Percentiles rank a stretch among this genome's conserved stretches.
These are phyloP conservation scores for Ophiothrix spiculata DNA, from an alignment of 35 echinoderm and acorn worm genomes.

Conservation along the genomic window DNA sequence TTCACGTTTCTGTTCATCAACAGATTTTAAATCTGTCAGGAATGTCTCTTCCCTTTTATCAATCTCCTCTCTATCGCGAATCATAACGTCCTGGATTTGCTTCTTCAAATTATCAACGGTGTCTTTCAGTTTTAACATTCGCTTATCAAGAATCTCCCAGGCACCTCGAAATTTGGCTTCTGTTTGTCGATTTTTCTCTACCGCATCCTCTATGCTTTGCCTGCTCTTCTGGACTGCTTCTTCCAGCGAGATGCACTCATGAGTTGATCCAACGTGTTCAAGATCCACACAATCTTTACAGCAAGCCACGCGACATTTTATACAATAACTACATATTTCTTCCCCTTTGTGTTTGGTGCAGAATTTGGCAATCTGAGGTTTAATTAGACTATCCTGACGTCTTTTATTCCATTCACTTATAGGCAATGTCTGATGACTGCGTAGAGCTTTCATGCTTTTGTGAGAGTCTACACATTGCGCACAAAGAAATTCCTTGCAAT, in stretches of 20 bases:
- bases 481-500: conserved; percentile 82
- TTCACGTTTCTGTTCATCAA: conserved; percentile 44
- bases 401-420: conserved; percentile 50
- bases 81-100: conserved; percentile 65
- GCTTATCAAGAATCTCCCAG: conserved; percentile 71
- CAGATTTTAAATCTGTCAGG: conserved; percentile 51
- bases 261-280: conserved; percentile 41
- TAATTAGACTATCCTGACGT: conserved; percentile 17
- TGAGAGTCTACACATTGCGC: conserved; percentile 66
- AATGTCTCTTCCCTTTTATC: conserved; percentile 56
- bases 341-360: conserved; percentile 61
- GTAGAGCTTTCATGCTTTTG: conserved; percentile 65
- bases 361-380: conserved; percentile 19
- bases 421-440: conserved; percentile 45
- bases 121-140: conserved; percentile 44
- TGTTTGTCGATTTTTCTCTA: conserved; percentile 50
- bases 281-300: conserved; percentile 71
- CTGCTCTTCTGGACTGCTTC: conserved; percentile 44
- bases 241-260: conserved; percentile 18
- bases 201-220: conserved; percentile 41
- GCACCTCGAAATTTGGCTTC: conserved; percentile 84
- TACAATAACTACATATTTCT: conserved; percentile 48
- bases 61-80: conserved; percentile 56
- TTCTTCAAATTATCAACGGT: conserved; percentile 53
- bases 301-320: conserved; percentile 26